Evolutionary conservation across 2,797 vertebrate species (phyloP), one percentile per base, ranked within the genome.

Genomic region (Calcarius lapponicus): DNA sequence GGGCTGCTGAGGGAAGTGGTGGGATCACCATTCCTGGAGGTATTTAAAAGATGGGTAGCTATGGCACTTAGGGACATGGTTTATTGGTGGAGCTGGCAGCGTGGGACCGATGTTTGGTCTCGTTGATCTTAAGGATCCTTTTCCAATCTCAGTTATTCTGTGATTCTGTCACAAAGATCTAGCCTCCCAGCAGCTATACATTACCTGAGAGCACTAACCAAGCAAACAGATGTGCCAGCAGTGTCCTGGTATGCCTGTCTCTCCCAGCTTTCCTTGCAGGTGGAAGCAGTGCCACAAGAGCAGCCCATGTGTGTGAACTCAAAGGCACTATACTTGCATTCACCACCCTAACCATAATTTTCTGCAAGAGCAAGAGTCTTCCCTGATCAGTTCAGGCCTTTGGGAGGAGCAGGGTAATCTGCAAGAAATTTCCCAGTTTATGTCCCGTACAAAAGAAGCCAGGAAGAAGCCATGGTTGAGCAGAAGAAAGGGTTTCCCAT

Each of bases 231-330:
- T 4, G 4, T 19, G 13, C 32, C 4, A 4, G 48, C 18, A 53
- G 26, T 6, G 26, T 38, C 21, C 48, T 1, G 0, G 8, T 19
- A 8, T 13, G 20, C 0, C 2, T 6, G 3, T 48, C 17, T 69
- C 20, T 21, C 24, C 22, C 19, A 31, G 22, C 7, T 24, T 28
- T 74, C 53, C 57, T 76, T 2, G 1, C 1, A 4, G 28, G 16
- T 36, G 40, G 51, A 86, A 90, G 32, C 38, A 67, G 29, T 8
- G 65, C 25, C 20, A 13, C 10, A 3, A 56, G n/a, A 29, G 6
- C 81, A 54, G 25, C 1, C 0, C 21, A 11, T 2, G 5, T n/a
- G 6, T 1, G 0, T 40, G 40, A 79, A 40, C 3, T 4, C 38
- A 75, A 29, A 34, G 61, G 29, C 53, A 74, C 18, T 11, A 9